These are phyloP conservation scores for Tamias sibiricus DNA, from an alignment of 2,113 vertebrate species.

Conservation along the genomic window DNA sequence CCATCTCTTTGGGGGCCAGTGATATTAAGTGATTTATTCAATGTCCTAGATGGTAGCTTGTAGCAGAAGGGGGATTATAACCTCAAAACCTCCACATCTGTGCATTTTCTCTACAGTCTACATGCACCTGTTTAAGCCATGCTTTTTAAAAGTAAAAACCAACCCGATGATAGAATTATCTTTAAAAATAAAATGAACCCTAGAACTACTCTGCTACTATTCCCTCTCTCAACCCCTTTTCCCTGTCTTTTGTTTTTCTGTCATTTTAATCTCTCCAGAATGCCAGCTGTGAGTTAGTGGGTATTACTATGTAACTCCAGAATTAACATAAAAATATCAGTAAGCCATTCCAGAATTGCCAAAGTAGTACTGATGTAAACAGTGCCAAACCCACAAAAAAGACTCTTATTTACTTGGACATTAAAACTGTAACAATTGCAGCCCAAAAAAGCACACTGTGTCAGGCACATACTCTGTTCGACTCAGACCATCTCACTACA, in stretches of 20 bases:
- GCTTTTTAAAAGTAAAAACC: neutral
- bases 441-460: neutral
- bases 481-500: neutral
- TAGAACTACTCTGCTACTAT: neutral
- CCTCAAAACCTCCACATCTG: neutral
- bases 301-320: neutral
- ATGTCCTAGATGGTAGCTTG: neutral
- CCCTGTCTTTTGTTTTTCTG: neutral
- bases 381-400: neutral
- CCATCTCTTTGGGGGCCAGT: neutral
- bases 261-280: neutral
- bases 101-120: neutral
- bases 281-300: neutral
- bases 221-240: neutral
- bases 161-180: neutral
- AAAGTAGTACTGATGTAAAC: neutral
- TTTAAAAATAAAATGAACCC: neutral
- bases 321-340: neutral
- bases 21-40: neutral
- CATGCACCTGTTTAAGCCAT: neutral
- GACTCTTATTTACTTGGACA: neutral
- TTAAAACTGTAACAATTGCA: neutral
- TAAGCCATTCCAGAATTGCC: neutral
- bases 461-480: rapidly evolving
- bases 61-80: neutral